Evolutionary conservation across 2,113 vertebrate genomes (phyloP).

Genomic region (Psammodynastes pulverulentus): DNA sequence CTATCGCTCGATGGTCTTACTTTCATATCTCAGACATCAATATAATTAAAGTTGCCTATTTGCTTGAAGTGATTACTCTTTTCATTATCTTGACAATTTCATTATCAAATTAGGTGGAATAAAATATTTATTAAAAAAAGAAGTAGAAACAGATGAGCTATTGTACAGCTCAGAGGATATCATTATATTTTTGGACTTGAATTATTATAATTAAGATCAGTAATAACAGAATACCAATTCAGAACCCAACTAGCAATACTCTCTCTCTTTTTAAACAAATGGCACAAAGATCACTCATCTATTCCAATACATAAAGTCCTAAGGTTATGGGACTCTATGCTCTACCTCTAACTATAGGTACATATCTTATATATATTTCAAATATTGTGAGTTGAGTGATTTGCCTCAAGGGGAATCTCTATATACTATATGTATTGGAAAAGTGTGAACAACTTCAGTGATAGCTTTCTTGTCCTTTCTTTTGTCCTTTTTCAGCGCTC

Average conservation of each 20-base stretch:
- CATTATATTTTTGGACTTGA: constrained; percentile 35
- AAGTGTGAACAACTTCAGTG: not conserved
- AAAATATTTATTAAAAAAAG: constrained; percentile 63
- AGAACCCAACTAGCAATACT: constrained; percentile 40
- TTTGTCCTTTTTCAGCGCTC: not conserved
- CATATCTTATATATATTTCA: not conserved
- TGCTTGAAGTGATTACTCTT: constrained; percentile 62
- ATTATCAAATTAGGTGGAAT: constrained; percentile 65
- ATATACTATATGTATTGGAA: not conserved
- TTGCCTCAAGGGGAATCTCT: not conserved
- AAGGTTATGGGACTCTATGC: not conserved
- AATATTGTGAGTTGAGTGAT: not conserved
- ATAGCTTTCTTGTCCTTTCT: not conserved
- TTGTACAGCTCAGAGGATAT: constrained; percentile 57
- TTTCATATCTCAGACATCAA: constrained; percentile 56
- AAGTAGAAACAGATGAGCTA: constrained; percentile 50
- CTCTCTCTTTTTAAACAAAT: constrained; percentile 45
- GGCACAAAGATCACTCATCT: constrained; percentile 51
- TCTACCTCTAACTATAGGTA: not conserved
- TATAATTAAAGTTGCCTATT: constrained; percentile 67
- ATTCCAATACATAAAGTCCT: constrained; percentile 4
- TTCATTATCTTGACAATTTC: constrained; percentile 71
- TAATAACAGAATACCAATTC: constrained; percentile 49
- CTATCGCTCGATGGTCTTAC: constrained; percentile 54
- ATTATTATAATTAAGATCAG: constrained; percentile 59